Base-by-base conservation (phyloP, 2,888 invertebrate species). In the Baronia brevicornis region DNA sequence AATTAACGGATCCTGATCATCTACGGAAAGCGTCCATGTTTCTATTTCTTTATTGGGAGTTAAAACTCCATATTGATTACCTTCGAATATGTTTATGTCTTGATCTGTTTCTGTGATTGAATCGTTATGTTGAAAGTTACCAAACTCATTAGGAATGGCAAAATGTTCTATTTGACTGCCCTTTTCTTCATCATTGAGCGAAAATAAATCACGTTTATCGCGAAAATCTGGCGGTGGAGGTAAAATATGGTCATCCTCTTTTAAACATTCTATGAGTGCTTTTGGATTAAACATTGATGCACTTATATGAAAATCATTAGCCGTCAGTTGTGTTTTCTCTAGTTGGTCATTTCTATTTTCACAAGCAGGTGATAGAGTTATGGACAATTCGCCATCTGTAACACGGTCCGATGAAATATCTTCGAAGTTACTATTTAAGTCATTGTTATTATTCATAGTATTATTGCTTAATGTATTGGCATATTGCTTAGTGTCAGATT, bases 211-310 rank as follows among this genome's bases (percentile, higher is more conserved):
- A 2, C 54, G 48, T 4, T 51, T 36, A 37, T 67, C 65, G 33
- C 61, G 46, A 45, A 75, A 82, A 41, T 70, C 57, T 2, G 55
- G 42, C 3, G 82, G 79, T 2, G 80, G 80, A 6, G 75, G 60
- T 33, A 75, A 58, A 22, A 74, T 46, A 19, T 54, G 10, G 4
- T 52, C 45, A n/a, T 51, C 41, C 15, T 53, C 48, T 33, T 36
- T 46, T 18, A 57, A 51, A 46, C 50, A 54, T 50, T 74, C 63
- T 29, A 84, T 47, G 21, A 84, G 48, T 19, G 56, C 60, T 60
- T 65, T 73, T 2, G 82, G 82, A 47, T 82, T 58, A 20, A 84
- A 62, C 67, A 80, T 61, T 6, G 59, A 51, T 9, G 62, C 54
- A 35, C 65, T 65, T 32, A 74, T 48, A 36, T 61, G 48, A 17